phyloP scores from a whole-genome alignment of 2,797 vertebrate species.

The Botia kubotai region DNA sequence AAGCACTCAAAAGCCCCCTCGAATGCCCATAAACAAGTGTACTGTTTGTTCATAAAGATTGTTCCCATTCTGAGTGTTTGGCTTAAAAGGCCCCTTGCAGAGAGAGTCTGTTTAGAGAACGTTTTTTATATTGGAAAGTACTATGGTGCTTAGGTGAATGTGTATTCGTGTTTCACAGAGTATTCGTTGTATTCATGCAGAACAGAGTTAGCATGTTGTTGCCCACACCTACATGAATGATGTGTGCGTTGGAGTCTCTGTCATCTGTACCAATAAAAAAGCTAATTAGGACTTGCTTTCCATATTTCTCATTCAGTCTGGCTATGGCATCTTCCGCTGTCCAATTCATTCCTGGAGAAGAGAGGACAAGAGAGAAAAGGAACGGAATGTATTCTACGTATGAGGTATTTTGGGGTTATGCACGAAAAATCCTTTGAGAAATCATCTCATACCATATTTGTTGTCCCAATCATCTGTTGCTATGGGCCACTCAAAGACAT shows the following conservation, averaged over 20 bases:
- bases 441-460: conserved; percentile 76
- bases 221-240: conserved; percentile 91
- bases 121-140: not conserved
- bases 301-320: conserved; percentile 87
- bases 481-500: conserved; percentile 90
- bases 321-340: conserved; percentile 85
- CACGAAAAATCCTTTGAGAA: conserved; percentile 20
- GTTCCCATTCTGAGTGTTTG: conserved; percentile 37
- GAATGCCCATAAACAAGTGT: conserved; percentile 23
- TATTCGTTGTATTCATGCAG: too few relatives aligned
- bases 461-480: conserved; percentile 85
- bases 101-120: conserved; percentile 19
- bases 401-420: not conserved
- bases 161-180: conserved; percentile 9
- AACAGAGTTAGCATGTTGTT: conserved; percentile 9
- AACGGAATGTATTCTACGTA: conserved; percentile 23
- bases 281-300: conserved; percentile 89
- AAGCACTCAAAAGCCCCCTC: conserved; percentile 26
- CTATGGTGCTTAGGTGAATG: not conserved
- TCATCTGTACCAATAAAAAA: conserved; percentile 93
- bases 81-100: not conserved
- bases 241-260: conserved; percentile 87
- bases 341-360: conserved; percentile 82
- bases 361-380: conserved; percentile 44
- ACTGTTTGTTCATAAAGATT: conserved; percentile 40